A percentile compares a stretch with the other conserved stretches of the same genome.
These are phyloP conservation scores for Podarcis muralis DNA, from an alignment of 2,113 vertebrate genomes.

Conservation along the genomic window DNA sequence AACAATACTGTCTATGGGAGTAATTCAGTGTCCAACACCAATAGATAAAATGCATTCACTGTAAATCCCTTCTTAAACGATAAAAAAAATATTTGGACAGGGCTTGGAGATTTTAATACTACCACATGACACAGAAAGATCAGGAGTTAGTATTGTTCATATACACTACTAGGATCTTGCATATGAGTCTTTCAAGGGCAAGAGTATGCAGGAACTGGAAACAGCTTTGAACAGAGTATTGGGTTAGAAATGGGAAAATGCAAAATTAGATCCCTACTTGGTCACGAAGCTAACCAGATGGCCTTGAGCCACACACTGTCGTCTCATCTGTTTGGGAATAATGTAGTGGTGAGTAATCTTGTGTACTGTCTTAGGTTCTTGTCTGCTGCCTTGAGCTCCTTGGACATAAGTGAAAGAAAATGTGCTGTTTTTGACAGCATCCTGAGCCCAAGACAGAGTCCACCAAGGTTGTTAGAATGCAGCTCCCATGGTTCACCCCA, in stretches of 20 bases:
- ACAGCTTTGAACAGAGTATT: not conserved
- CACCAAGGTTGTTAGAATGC: too few species aligned
- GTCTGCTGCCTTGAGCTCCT: not conserved
- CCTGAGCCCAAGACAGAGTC: not conserved
- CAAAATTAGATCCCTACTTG: not conserved
- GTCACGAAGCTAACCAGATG: not conserved
- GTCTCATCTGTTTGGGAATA: not conserved
- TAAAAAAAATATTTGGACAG: not conserved
- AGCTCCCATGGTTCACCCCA: not conserved
- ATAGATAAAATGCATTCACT: accelerated
- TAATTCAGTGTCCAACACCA: too few species aligned
- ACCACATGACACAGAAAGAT: not conserved
- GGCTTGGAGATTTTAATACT: not conserved
- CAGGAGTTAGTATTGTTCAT: not conserved
- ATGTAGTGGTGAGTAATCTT: not conserved
- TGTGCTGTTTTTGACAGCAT: not conserved
- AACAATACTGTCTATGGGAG: accelerated
- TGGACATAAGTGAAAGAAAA: not conserved
- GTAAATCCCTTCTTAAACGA: too few species aligned
- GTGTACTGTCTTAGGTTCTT: not conserved
- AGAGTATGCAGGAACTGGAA: not conserved
- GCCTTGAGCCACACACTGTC: not conserved
- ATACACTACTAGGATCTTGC: not conserved
- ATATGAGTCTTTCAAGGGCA: not conserved
- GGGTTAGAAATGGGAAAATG: not conserved